Conservation (phyloP, 1,140 invertebrate species). For the Pseudachorutes palmiensis region DNA sequence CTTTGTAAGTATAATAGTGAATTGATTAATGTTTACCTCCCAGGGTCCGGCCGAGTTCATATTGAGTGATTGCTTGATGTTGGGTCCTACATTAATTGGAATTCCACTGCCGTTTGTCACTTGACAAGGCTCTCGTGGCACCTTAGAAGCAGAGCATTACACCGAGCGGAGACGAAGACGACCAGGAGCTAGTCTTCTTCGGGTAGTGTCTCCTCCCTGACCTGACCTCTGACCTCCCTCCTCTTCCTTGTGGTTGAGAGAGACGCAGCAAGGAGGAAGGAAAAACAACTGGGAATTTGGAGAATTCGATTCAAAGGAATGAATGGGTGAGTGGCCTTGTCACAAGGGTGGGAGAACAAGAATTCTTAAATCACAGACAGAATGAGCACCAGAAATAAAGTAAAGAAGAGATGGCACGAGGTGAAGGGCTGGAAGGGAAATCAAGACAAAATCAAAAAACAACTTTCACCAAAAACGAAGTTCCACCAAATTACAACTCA, state of each 20-base stretch:
- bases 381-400: too few species aligned
- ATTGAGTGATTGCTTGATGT: neutral
- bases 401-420: too few species aligned
- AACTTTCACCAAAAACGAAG: too few species aligned
- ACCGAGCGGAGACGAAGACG: neutral
- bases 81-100: constrained; percentile 3
- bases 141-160: constrained; percentile 4
- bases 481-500: too few species aligned
- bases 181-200: neutral
- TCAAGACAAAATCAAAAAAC: too few species aligned
- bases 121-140: neutral
- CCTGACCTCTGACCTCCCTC: neutral
- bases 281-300: neutral
- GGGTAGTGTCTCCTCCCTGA: neutral
- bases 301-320: neutral
- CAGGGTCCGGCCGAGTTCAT: constrained; percentile 17
- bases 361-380: too few species aligned
- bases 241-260: neutral
- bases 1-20: neutral
- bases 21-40: neutral
- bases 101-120: neutral
- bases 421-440: too few species aligned
- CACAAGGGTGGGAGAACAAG: neutral
- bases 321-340: neutral
- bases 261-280: neutral